Base-by-base conservation (phyloP, 2,888 invertebrate genomes). In the Tineola bisselliella region DNA sequence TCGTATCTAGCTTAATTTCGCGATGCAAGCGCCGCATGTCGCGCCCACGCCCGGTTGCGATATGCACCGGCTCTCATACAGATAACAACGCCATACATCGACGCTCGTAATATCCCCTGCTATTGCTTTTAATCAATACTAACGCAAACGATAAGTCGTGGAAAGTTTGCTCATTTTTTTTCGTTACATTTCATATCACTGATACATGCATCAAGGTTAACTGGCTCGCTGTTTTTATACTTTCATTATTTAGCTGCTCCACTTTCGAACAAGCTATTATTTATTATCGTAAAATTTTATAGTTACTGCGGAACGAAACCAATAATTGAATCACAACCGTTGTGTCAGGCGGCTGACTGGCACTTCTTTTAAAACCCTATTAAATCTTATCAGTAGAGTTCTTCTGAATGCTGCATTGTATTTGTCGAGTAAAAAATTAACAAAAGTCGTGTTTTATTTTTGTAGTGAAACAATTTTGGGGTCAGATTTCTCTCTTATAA, bases 401-500 rank as follows among this genome's bases (percentile, higher is more conserved):
- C 25, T 25, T 25, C 25, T 4, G 25, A 25, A 25, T 6, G 6
- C 25, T 25, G 25, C 6, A 25, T 25, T 25, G 25, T 6, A 25
- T 4, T 25, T 4, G 6, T 4, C 6, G 25, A 25, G 25, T 25
- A 25, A 25, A 25, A 25, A 25, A 25, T 6, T 6, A 6, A 2
- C 2, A 25, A 25, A 25, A 25, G 25, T n/a, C n/a, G n/a, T n/a
- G 6, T 25, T 6, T 25, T 38, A 6, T 6, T n/a, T 38, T 38
- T 38, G 38, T 38, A 38, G n/a, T 38, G 48, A 5, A 17, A 48
- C 10, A 8, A 31, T 58, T 33, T 58, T 58, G 19, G 59, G 59
- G 61, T 72, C 74, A 79, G 86, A 82, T 87, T 84, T 84, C 84
- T 76, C 82, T 78, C 66, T 75, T 73, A 82, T 79, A 81, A 71